These are phyloP conservation scores for Ophraella communa DNA, from an alignment of 2,888 invertebrate genomes.

Conservation along the genomic window DNA sequence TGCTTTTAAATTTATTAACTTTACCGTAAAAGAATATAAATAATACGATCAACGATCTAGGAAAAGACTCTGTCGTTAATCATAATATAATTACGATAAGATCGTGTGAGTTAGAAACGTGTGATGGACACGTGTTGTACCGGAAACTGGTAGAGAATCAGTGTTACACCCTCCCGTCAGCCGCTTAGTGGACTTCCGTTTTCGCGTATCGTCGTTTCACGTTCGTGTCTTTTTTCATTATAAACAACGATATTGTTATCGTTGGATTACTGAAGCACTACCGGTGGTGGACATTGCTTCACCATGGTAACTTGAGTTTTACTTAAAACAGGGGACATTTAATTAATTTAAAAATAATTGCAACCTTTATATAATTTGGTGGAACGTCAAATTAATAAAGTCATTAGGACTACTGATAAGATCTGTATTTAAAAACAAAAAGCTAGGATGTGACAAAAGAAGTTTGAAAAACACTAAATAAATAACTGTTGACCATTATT, in stretches of 20 bases:
- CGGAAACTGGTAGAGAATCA: constrained; percentile 51
- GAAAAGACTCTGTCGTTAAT: constrained; percentile 22
- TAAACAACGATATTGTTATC: constrained; percentile 42
- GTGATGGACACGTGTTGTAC: constrained; percentile 51
- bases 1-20: not conserved
- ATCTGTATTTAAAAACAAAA: no score
- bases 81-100: constrained; percentile 25
- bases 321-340: no score
- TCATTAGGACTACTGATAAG: no score
- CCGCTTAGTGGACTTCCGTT: constrained; percentile 53
- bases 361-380: no score
- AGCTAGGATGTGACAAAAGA: no score
- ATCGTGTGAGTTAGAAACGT: constrained; percentile 46
- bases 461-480: no score
- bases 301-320: constrained; percentile 34
- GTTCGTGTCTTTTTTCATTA: constrained; percentile 49
- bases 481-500: no score
- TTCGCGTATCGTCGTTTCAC: constrained; percentile 32
- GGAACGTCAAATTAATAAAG: no score
- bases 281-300: constrained; percentile 36
- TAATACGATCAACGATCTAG: not conserved
- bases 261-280: constrained; percentile 37
- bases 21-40: no score
- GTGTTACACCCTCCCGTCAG: constrained; percentile 49
- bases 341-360: no score